phyloP scores from a whole-genome alignment of 2,888 invertebrate genomes.

The Polylopha cassiicola region DNA sequence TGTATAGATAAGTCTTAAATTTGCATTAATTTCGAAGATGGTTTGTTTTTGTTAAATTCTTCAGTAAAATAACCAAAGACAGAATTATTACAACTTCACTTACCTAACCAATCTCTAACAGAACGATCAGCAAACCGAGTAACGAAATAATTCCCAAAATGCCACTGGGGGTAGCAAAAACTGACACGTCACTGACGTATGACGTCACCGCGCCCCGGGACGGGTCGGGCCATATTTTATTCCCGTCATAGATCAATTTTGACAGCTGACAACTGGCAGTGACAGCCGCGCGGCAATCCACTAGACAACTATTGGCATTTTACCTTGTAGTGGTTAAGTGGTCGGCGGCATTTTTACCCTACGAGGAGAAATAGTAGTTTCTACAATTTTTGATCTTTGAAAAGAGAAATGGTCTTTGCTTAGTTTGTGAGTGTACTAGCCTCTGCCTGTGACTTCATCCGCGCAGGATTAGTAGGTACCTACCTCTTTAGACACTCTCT shows the following conservation, averaged over 20 bases:
- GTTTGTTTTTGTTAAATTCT: slow-evolving; percentile 31
- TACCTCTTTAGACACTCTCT: no score
- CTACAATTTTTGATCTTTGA: slow-evolving; percentile 1
- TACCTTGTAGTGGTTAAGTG: slow-evolving; percentile 24
- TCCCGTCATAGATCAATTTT: slow-evolving; percentile 41
- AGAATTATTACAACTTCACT: no score
- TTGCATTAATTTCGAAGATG: slow-evolving; percentile 41
- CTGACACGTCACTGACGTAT: slow-evolving; percentile 45
- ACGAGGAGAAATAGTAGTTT: no score
- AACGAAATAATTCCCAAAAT: no score
- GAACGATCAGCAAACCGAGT: no score
- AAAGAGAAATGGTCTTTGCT: no score
- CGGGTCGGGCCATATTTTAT: slow-evolving; percentile 41
- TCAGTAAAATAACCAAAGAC: no score
- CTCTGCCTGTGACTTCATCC: no score
- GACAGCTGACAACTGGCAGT: slow-evolving; percentile 44
- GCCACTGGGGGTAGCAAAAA: slow-evolving; percentile 30
- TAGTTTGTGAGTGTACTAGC: no score
- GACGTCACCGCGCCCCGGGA: slow-evolving; percentile 39
- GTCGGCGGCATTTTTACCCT: no score
- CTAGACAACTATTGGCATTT: slow-evolving; percentile 29
- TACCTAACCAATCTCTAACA: no score
- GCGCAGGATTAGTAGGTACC: no score
- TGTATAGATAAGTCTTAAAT: slow-evolving; percentile 7
- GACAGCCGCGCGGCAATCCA: slow-evolving; percentile 25